These are phyloP conservation scores for Drosophila asahinai DNA, from an alignment of 1,140 invertebrate genomes.

Conservation along the genomic window DNA sequence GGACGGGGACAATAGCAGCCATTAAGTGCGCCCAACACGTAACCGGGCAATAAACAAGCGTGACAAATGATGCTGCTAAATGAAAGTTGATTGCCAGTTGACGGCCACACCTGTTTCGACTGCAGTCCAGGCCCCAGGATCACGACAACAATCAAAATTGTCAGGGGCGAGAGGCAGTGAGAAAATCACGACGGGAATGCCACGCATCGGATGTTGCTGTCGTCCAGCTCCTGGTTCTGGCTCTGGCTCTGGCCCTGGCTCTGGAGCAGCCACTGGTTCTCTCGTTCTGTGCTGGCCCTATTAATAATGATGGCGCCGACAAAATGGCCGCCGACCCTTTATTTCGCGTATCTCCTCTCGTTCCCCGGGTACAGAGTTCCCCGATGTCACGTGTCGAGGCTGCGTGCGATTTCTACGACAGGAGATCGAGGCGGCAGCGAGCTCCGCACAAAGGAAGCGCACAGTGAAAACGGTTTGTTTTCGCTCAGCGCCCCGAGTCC, in stretches of 20 bases:
- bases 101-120: conserved; percentile 71
- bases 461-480: conserved; percentile 29
- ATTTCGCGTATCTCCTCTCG: neutral
- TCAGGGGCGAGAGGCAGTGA: conserved; percentile 25
- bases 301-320: conserved; percentile 77
- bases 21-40: conserved; percentile 80
- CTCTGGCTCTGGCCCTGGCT: neutral
- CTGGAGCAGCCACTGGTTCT: no score
- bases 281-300: conserved; percentile 42
- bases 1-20: conserved; percentile 69
- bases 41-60: conserved; percentile 82
- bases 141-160: conserved; percentile 71
- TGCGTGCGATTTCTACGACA: conserved; percentile 73
- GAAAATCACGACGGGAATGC: conserved; percentile 60
- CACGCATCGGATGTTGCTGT: conserved; percentile 70
- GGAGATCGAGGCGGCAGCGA: conserved; percentile 48
- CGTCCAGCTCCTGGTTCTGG: conserved; percentile 13
- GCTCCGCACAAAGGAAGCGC: conserved; percentile 19
- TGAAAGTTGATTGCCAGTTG: conserved; percentile 83
- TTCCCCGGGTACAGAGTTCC: neutral
- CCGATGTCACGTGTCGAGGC: conserved; percentile 69
- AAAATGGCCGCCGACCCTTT: conserved; percentile 61
- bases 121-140: conserved; percentile 21
- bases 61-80: conserved; percentile 83
- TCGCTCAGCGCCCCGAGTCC: neutral